Evolutionary conservation across 2,797 vertebrate genomes (phyloP), one percentile per base, ranked within the genome.

Genomic region (Phoxinus dragarum): DNA sequence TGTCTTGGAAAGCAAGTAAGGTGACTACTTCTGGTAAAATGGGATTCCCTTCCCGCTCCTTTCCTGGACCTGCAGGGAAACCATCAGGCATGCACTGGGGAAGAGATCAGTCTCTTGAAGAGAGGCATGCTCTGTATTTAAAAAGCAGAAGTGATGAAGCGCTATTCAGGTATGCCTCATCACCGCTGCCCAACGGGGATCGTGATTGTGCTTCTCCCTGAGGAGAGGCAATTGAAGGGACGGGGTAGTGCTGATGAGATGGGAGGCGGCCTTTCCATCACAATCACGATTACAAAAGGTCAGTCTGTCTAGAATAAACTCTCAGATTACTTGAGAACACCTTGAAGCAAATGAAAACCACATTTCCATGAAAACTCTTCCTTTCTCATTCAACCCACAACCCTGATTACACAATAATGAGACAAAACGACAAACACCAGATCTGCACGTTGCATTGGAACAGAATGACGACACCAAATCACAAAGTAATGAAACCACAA

Each of bases 401-500:
- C 56, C 21, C 40, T 47, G 75, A 77, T 78, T 82, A 71, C 38
- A 36, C 16, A 36, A 44, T 17, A 75, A 79, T 14, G 16, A 68
- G 34, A 80, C 8, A 21, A 49, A 68, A 69, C 2, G 8, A 19
- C 40, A 81, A n/a, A 64, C n/a, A 84, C 40, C 23, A 21, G 6
- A n/a, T 54, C 72, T 10, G n/a, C 66, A 12, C 27, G 11, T n/a
- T 40, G 4, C 17, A n/a, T 31, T 47, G 1, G 0, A 27, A 59
- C 47, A 54, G 74, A 71, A 69, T 84, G 64, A 68, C 7, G 3
- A 78, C 66, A 44, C 2, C 11, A 69, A 67, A 71, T 77, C 84
- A 52, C 31, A 34, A 64, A 77, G 31, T 21, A 74, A 59, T 64
- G 61, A 49, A 66, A 75, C 56, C 34, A 67, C 56, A 75, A 68